These are phyloP conservation scores for Leptinotarsa rubiginosa DNA, from an alignment of 2,888 invertebrate species.

Conservation along the genomic window DNA sequence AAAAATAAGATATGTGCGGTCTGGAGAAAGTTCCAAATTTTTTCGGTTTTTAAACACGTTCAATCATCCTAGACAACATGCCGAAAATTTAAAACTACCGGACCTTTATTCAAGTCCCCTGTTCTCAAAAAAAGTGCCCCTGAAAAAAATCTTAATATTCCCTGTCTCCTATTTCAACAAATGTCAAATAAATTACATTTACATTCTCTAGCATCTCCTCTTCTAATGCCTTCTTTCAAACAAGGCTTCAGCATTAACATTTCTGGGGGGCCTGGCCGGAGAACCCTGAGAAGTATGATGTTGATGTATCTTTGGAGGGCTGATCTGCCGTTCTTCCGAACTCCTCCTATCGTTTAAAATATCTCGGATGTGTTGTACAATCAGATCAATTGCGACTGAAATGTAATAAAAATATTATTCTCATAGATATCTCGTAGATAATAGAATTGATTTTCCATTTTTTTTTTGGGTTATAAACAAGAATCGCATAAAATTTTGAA, in stretches of 20 bases:
- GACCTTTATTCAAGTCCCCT: too few species aligned
- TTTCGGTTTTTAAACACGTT: too few species aligned
- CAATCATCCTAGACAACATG: too few species aligned
- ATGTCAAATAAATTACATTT: neutral
- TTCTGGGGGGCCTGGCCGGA: conserved; percentile 49
- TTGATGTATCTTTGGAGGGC: conserved; percentile 28
- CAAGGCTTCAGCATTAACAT: conserved; percentile 49
- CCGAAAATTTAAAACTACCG: too few species aligned
- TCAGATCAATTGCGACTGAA: conserved; percentile 96
- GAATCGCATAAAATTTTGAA: too few species aligned
- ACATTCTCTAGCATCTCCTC: neutral
- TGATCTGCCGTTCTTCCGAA: conserved; percentile 50
- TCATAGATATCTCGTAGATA: neutral
- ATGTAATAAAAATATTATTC: conserved; percentile 52
- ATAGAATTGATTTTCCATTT: too few species aligned
- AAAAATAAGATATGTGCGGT: too few species aligned
- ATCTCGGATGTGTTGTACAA: conserved; percentile 96
- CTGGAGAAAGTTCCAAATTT: too few species aligned
- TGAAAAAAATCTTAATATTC: too few species aligned
- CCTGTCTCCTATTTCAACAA: neutral
- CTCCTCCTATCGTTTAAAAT: conserved; percentile 73
- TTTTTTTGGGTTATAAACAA: too few species aligned
- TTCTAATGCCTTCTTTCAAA: conserved; percentile 59
- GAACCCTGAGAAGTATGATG: conserved; percentile 38
- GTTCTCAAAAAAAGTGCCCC: too few species aligned